Evolutionary conservation across 30 jellyfish, hydroid and myxozoan species (phyloP).

Genomic region (Cassiopea andromeda): DNA sequence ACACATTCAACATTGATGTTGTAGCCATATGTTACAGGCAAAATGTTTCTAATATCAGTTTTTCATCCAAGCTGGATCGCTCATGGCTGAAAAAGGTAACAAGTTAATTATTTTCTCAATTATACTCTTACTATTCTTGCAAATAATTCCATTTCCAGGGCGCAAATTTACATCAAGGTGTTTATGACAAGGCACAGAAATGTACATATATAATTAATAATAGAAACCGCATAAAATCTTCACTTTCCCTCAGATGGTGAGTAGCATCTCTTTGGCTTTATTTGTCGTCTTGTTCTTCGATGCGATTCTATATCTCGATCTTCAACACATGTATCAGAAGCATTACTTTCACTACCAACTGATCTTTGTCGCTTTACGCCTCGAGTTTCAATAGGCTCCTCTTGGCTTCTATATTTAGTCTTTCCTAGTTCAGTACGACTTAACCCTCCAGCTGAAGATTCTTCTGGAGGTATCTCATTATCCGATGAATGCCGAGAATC

Average conservation of each 20-base stretch:
- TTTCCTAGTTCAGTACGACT: constrained; percentile 7
- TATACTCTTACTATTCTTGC: no score
- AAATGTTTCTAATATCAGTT: no score
- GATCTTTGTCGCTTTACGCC: constrained; percentile 47
- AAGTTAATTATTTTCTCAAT: no score
- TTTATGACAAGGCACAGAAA: no score
- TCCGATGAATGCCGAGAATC: constrained; percentile 41
- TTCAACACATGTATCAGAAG: constrained; percentile 50
- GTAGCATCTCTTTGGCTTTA: constrained; percentile 74
- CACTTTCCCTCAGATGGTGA: constrained; percentile 77
- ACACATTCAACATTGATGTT: no score
- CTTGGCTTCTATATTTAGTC: constrained; percentile 14
- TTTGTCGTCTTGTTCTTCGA: constrained; percentile 67
- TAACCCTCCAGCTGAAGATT: background rate
- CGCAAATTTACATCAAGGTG: no score
- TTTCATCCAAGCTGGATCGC: no score
- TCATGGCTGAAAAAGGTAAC: no score
- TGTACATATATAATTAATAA: background rate
- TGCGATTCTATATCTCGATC: constrained; percentile 20
- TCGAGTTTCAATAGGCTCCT: background rate
- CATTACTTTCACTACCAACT: constrained; percentile 59
- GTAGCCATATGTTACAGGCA: no score
- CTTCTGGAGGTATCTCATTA: constrained; percentile 18
- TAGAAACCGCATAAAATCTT: background rate
- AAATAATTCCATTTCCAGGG: no score